Conservation (phyloP, 2,888 invertebrate species). For the Eumerus sabulonum region DNA sequence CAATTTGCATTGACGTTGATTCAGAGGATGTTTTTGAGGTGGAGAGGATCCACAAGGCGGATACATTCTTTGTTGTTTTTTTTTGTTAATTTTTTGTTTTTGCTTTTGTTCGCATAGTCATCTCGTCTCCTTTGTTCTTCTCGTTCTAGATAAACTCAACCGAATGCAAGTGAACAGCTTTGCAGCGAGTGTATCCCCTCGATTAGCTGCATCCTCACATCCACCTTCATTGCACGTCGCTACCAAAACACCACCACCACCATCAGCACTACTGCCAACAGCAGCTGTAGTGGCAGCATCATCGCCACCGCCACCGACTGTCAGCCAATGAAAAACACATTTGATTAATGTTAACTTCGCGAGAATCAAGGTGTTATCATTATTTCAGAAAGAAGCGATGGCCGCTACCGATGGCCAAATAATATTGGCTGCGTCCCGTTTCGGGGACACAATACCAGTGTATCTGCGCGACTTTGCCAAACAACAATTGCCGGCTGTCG, state of each 20-base stretch:
- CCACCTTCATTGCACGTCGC: slow-evolving; percentile 17
- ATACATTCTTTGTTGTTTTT: no score
- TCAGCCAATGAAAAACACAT: slow-evolving; percentile 78
- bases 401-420: slow-evolving; percentile 95
- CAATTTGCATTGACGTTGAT: slow-evolving; percentile 62
- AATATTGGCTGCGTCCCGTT: slow-evolving; percentile 88
- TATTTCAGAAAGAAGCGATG: slow-evolving; percentile 81
- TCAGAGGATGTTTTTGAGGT: slow-evolving; percentile 3
- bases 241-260: slow-evolving; percentile 18
- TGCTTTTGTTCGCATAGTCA: no score
- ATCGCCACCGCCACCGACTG: slow-evolving; percentile 46
- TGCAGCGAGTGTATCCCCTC: slow-evolving; percentile 51
- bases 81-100: no score
- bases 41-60: slow-evolving; percentile 14
- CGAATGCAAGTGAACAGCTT: slow-evolving; percentile 66
- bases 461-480: slow-evolving; percentile 82
- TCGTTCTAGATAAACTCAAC: slow-evolving; percentile 70
- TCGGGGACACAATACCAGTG: slow-evolving; percentile 79
- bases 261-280: slow-evolving; percentile 6
- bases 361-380: slow-evolving; percentile 78
- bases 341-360: slow-evolving; percentile 78
- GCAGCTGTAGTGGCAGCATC: slow-evolving; percentile 57
- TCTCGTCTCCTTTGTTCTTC: slow-evolving; percentile 43
- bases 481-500: slow-evolving; percentile 89
- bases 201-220: slow-evolving; percentile 53